Conservation (phyloP, 2,888 invertebrate genomes). For the Andrena bicolor region DNA sequence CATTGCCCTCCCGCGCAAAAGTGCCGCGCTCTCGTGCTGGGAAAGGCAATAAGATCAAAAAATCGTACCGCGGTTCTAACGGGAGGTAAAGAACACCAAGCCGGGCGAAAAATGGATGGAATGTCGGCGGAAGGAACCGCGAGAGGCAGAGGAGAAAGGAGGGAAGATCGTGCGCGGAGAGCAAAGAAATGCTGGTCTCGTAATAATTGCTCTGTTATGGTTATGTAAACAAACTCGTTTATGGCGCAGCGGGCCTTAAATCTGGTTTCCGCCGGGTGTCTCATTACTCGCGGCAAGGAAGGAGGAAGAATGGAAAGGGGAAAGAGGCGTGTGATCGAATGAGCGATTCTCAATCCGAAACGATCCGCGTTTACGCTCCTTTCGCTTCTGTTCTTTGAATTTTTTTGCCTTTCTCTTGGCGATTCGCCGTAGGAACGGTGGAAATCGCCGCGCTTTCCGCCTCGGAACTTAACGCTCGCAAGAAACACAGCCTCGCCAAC, state of each 20-base stretch:
- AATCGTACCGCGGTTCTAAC: not conserved
- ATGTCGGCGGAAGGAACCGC: not conserved
- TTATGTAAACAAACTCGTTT: constrained; percentile 68
- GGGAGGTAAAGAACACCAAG: not conserved
- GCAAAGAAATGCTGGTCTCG: constrained; percentile 27
- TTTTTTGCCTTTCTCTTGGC: constrained; percentile 35
- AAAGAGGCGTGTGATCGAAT: constrained; percentile 27
- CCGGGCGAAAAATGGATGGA: not conserved
- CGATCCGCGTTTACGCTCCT: constrained; percentile 47
- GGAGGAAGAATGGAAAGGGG: constrained; percentile 55
- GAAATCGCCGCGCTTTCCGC: constrained; percentile 18
- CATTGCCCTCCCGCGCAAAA: not conserved
- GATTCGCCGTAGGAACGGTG: constrained; percentile 18
- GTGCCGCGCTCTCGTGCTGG: not conserved
- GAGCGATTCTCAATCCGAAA: constrained; percentile 49
- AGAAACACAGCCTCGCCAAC: constrained; percentile 26
- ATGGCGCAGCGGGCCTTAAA: constrained; percentile 30
- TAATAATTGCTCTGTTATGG: constrained; percentile 64
- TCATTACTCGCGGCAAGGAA: constrained; percentile 47
- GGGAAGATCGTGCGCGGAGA: not conserved
- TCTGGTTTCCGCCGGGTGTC: constrained; percentile 48
- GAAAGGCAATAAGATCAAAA: constrained; percentile 8
- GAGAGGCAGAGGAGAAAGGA: not conserved
- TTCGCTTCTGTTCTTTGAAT: constrained; percentile 27
- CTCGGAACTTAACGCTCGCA: constrained; percentile 35